Evolutionary conservation across 37 sponge, comb jelly and placozoan genomes (phyloP).

Genomic region (Sycon ciliatum): DNA sequence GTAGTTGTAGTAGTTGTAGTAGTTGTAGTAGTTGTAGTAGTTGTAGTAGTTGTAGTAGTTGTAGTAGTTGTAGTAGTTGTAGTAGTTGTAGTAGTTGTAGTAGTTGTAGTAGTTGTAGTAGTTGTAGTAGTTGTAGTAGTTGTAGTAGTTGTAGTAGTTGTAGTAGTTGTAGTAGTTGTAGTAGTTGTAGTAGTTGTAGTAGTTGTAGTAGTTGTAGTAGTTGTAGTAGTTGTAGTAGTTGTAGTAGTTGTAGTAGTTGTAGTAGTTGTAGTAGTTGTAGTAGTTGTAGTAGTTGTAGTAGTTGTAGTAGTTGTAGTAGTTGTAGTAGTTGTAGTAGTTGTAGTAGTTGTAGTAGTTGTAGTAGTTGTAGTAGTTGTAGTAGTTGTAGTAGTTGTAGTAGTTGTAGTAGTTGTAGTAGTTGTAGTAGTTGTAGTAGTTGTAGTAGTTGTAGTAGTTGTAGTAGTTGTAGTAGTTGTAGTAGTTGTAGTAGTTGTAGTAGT

Average conservation of each 20-base stretch:
- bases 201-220: slow-evolving; percentile 8
- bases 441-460: slow-evolving; percentile 8
- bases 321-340: slow-evolving; percentile 8
- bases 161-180: slow-evolving; percentile 6
- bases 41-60: slow-evolving; percentile 6
- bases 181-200: slow-evolving; percentile 8
- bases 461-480: slow-evolving; percentile 6
- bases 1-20: slow-evolving; percentile 8
- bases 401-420: slow-evolving; percentile 6
- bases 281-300: slow-evolving; percentile 6
- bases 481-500: slow-evolving; percentile 8
- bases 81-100: slow-evolving; percentile 8
- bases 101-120: slow-evolving; percentile 6
- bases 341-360: slow-evolving; percentile 6
- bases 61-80: slow-evolving; percentile 8
- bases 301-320: slow-evolving; percentile 8
- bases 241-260: slow-evolving; percentile 8
- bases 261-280: slow-evolving; percentile 8
- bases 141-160: slow-evolving; percentile 8
- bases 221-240: slow-evolving; percentile 6
- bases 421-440: slow-evolving; percentile 8
- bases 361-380: slow-evolving; percentile 8
- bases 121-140: slow-evolving; percentile 8
- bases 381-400: slow-evolving; percentile 8
- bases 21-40: slow-evolving; percentile 8